Conservation (phyloP, 2,888 invertebrate genomes). For the Cerceris rybyensis region DNA sequence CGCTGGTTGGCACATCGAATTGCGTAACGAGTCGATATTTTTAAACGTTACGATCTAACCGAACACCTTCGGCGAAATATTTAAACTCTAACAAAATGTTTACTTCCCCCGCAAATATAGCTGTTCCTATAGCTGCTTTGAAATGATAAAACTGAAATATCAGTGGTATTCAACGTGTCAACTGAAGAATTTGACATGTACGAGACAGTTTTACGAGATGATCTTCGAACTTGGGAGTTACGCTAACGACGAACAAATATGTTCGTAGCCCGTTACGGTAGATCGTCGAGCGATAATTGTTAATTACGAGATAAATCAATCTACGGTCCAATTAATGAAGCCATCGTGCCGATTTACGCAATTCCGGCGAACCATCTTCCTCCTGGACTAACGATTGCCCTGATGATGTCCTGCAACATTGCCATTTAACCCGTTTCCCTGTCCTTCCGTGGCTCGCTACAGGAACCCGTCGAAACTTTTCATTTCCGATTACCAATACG, state of each 20-base stretch:
- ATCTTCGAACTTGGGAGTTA: neutral
- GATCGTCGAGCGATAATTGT: slow-evolving; percentile 64
- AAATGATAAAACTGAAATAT: too few relatives aligned
- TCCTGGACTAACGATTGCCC: slow-evolving; percentile 22
- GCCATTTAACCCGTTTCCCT: slow-evolving; percentile 25
- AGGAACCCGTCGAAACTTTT: slow-evolving; percentile 38
- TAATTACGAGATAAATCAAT: slow-evolving; percentile 76
- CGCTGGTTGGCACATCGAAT: too few relatives aligned
- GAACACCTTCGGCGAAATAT: too few relatives aligned
- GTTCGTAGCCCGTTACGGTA: neutral
- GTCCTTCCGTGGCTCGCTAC: neutral
- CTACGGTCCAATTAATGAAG: slow-evolving; percentile 69
- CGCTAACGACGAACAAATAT: slow-evolving; percentile 21
- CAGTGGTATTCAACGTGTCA: too few relatives aligned
- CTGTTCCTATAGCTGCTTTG: too few relatives aligned
- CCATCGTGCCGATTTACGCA: slow-evolving; percentile 58
- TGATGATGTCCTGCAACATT: neutral
- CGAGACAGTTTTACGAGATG: too few relatives aligned
- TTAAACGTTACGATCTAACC: too few relatives aligned
- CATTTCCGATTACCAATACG: slow-evolving; percentile 48
- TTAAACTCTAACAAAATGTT: too few relatives aligned
- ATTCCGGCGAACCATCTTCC: slow-evolving; percentile 18
- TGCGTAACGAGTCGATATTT: too few relatives aligned
- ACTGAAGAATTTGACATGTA: too few relatives aligned
- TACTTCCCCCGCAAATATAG: too few relatives aligned